phyloP scores from a whole-genome alignment of 2,888 invertebrate species.

The Eulithis testata region DNA sequence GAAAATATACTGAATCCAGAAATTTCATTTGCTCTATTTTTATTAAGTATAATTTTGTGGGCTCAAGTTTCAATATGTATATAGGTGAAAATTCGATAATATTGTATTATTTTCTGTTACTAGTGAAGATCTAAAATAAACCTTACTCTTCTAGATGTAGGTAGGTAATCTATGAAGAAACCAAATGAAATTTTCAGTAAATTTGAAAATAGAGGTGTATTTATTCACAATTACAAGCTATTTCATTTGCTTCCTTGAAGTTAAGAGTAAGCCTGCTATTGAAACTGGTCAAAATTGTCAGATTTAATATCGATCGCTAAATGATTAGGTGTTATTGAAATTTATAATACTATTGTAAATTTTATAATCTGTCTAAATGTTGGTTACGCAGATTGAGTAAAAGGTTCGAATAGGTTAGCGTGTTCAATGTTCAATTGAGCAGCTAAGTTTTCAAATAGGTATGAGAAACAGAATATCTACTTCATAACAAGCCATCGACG shows the following conservation, averaged over 20 bases:
- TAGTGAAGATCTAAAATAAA: constrained; percentile 11
- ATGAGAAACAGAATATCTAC: too few species aligned
- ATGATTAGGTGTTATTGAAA: neutral
- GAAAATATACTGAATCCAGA: neutral
- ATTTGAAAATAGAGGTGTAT: neutral
- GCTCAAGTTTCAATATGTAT: too few species aligned
- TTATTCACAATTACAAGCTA: neutral
- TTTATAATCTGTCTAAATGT: neutral
- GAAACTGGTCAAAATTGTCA: constrained; percentile 17
- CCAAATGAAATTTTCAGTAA: constrained; percentile 19
- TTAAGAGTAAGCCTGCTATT: constrained; percentile 27
- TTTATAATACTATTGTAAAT: neutral
- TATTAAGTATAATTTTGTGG: too few species aligned
- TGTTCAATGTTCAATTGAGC: too few species aligned
- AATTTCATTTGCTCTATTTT: neutral
- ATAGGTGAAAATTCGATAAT: too few species aligned
- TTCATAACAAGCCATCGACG: too few species aligned
- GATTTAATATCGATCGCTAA: neutral
- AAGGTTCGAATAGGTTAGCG: too few species aligned
- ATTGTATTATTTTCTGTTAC: constrained; percentile 19
- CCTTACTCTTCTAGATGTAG: constrained; percentile 1
- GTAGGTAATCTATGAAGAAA: constrained; percentile 20
- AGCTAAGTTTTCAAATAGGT: too few species aligned
- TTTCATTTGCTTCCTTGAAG: constrained; percentile 23
- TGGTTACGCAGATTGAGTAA: too few species aligned